phyloP scores from a whole-genome alignment of 2,113 vertebrate species.

The Saguinus midas region DNA sequence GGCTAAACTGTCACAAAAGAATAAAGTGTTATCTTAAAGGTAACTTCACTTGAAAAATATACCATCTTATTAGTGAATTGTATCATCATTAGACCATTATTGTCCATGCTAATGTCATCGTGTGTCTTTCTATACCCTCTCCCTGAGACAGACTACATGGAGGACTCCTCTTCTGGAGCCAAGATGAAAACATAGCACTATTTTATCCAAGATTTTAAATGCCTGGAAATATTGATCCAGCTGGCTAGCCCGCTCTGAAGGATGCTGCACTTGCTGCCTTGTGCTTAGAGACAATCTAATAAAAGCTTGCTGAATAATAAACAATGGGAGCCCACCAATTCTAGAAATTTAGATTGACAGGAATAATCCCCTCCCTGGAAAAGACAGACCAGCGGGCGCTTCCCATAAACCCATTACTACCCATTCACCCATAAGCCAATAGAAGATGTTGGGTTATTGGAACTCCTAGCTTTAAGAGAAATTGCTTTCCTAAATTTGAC shows the following conservation, averaged over 20 bases:
- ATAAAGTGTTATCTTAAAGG: background rate
- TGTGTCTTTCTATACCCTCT: background rate
- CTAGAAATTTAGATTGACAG: slow-evolving; percentile 85
- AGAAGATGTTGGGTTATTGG: slow-evolving; percentile 83
- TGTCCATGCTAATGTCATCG: slow-evolving; percentile 56
- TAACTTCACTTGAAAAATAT: slow-evolving; percentile 18
- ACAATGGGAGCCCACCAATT: slow-evolving; percentile 80
- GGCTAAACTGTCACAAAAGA: slow-evolving; percentile 25
- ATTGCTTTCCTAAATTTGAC: slow-evolving; percentile 90
- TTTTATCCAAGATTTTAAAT: slow-evolving; percentile 85
- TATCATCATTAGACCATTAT: background rate
- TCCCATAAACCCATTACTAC: slow-evolving; percentile 85
- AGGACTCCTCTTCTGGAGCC: slow-evolving; percentile 65
- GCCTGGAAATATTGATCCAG: slow-evolving; percentile 84
- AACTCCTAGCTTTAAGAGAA: slow-evolving; percentile 91
- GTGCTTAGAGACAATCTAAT: slow-evolving; percentile 86
- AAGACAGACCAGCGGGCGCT: slow-evolving; percentile 76
- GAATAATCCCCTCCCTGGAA: slow-evolving; percentile 80
- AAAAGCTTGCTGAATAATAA: slow-evolving; percentile 87
- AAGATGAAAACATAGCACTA: slow-evolving; percentile 74
- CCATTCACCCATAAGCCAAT: slow-evolving; percentile 84
- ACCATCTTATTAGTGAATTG: background rate
- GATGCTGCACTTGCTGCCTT: slow-evolving; percentile 77
- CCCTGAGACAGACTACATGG: slow-evolving; percentile 55
- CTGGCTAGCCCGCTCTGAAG: slow-evolving; percentile 76